Conservation (phyloP, 1,140 invertebrate genomes). For the Polypedilum pembai region DNA sequence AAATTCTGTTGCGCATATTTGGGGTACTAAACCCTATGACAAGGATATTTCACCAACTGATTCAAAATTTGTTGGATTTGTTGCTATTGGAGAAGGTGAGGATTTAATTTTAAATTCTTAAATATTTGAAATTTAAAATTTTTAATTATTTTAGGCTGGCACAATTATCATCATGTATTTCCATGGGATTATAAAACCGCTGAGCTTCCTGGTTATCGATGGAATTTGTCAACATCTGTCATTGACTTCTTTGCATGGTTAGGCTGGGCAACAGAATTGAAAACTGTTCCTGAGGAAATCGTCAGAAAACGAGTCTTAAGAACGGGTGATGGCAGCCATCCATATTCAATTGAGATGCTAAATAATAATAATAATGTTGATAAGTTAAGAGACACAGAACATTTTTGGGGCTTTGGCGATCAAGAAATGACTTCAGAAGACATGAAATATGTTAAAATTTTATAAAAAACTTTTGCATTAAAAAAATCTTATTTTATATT, state of each 20-base stretch:
- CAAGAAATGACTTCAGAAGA: neutral
- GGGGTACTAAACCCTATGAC: constrained; percentile 59
- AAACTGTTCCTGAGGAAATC: constrained; percentile 52
- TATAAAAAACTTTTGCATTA: neutral
- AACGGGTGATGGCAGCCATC: constrained; percentile 51
- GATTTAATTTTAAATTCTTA: too few relatives aligned
- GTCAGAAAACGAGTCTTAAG: constrained; percentile 48
- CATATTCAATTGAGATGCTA: neutral
- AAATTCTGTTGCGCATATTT: constrained; percentile 62
- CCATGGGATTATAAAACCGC: constrained; percentile 66
- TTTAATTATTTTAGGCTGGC: constrained; percentile 64
- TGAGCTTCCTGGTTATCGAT: constrained; percentile 54
- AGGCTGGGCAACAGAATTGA: constrained; percentile 57
- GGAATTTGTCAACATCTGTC: constrained; percentile 65
- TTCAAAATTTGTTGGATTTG: neutral
- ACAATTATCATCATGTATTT: constrained; percentile 75
- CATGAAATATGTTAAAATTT: constrained; percentile 5
- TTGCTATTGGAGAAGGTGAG: neutral
- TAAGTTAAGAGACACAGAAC: neutral
- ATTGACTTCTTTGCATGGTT: constrained; percentile 62
- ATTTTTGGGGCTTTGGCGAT: neutral
- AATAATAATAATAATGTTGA: neutral
- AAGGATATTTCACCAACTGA: constrained; percentile 36
- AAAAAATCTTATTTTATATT: neutral
- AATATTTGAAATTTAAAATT: constrained; percentile 32